Conservation (phyloP, 2,797 vertebrate species). For the Sciurus carolinensis region DNA sequence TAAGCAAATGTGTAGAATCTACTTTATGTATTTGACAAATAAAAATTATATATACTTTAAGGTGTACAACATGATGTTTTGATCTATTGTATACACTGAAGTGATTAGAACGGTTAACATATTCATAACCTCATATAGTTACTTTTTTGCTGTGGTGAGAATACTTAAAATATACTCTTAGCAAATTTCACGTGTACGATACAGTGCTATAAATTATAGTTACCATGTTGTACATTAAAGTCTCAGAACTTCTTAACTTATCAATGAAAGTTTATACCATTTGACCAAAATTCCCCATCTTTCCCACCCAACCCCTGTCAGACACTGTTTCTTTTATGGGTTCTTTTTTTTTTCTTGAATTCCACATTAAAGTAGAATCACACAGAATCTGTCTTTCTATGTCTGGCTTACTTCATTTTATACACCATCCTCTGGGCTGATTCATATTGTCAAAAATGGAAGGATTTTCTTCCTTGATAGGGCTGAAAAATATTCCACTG, state of each 20-base stretch:
- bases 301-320: not conserved
- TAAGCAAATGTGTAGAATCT: constrained; percentile 5
- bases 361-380: not conserved
- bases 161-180: not conserved
- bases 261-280: not conserved
- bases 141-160: not conserved
- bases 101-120: not conserved
- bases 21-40: not conserved
- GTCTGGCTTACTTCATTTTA: not conserved
- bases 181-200: not conserved
- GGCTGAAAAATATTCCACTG: not conserved
- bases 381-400: not conserved
- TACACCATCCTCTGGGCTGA: not conserved
- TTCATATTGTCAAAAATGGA: not conserved
- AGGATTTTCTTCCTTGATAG: not conserved
- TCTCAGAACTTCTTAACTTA: not conserved
- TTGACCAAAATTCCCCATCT: not conserved
- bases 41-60: not conserved
- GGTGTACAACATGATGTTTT: not conserved
- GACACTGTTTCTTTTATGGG: not conserved
- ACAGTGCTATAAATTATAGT: not conserved
- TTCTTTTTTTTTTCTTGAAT: not conserved
- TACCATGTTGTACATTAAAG: not conserved
- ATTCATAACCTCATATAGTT: not conserved
- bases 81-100: not conserved